Conservation (phyloP, 2,888 invertebrate species). For the Hartigia nigra region DNA sequence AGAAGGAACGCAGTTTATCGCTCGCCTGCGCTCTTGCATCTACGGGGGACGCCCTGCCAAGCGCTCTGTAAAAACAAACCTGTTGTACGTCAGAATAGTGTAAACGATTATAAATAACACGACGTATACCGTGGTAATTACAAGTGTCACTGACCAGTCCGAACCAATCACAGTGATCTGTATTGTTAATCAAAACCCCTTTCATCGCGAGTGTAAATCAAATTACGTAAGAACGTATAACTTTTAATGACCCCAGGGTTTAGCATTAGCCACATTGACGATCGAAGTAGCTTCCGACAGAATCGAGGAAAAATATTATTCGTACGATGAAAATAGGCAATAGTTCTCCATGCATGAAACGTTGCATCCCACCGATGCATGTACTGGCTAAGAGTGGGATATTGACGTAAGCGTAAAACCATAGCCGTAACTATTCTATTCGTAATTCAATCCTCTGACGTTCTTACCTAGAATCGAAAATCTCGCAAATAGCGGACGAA, state of each 20-base stretch:
- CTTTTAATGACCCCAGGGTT: neutral
- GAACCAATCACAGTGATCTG: neutral
- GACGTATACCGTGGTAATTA: neutral
- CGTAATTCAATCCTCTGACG: slow-evolving; percentile 9
- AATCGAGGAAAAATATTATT: neutral
- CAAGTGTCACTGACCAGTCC: neutral
- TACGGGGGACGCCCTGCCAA: neutral
- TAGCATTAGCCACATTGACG: neutral
- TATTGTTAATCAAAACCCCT: neutral
- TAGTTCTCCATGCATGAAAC: neutral
- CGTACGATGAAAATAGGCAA: neutral
- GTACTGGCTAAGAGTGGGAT: neutral
- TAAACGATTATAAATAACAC: neutral
- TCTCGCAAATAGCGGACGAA: neutral
- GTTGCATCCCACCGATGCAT: neutral
- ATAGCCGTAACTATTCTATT: slow-evolving; percentile 8
- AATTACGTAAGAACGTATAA: neutral
- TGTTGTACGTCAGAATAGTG: neutral
- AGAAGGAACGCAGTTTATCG: neutral
- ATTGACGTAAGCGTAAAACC: slow-evolving; percentile 11
- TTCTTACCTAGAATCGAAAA: neutral
- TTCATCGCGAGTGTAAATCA: neutral
- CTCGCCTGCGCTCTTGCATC: neutral
- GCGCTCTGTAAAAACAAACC: neutral
- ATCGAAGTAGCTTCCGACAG: neutral